A percentile compares a stretch with the other conserved stretches of the same genome.
phyloP scores from a whole-genome alignment of 2,888 invertebrate species.

The Plusia festucae region DNA sequence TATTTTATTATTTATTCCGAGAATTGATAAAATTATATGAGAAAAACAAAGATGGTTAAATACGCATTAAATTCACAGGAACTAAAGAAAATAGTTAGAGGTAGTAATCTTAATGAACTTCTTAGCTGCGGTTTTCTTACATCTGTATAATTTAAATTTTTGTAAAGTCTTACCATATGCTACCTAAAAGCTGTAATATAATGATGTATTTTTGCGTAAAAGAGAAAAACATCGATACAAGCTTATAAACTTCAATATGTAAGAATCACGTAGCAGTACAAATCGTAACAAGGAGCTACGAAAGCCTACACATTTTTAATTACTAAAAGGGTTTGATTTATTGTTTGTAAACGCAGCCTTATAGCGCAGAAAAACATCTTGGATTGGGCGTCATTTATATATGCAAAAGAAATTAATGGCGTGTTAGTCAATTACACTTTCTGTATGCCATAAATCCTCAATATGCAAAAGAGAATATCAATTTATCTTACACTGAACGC shows the following conservation, averaged over 20 bases:
- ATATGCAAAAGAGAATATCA: not conserved
- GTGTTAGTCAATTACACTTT: not conserved
- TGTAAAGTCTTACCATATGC: no score
- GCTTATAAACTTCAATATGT: no score
- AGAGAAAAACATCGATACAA: no score
- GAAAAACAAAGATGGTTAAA: not conserved
- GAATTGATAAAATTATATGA: not conserved
- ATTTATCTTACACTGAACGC: not conserved
- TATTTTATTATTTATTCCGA: constrained; percentile 9
- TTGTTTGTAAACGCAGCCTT: not conserved
- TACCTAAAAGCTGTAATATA: no score
- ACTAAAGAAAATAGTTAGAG: no score
- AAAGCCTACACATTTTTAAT: not conserved
- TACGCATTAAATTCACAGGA: not conserved
- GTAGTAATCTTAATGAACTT: no score
- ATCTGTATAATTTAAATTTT: no score
- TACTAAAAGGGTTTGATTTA: not conserved
- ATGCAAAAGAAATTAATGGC: not conserved
- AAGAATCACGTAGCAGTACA: no score
- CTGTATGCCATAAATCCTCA: not conserved
- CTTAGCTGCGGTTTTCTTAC: no score
- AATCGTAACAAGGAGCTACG: no score
- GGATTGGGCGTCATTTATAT: not conserved
- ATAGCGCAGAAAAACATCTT: not conserved
- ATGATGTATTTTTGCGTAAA: no score